Base-by-base conservation (phyloP, 2,797 vertebrate genomes). In the Molossus molossus region DNA sequence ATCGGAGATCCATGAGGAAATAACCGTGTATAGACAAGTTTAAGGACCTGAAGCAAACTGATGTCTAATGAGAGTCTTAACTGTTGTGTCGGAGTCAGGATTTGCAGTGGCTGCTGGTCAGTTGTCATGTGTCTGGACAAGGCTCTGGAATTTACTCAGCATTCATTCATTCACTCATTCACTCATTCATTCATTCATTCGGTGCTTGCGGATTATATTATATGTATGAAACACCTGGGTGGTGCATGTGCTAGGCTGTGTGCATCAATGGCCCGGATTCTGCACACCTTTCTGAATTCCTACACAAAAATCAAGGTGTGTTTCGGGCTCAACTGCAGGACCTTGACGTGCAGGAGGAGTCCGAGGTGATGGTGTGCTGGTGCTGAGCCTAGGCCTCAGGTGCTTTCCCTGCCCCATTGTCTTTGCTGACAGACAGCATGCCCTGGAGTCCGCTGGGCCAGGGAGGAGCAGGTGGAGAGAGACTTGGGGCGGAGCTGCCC, bases 1-100 rank as follows among this genome's bases (percentile, higher is more conserved):
- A 97, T 75, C 82, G 80, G 87, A 96, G 70, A 79, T 94, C 73
- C 95, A 80, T 90, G 79, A 96, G 96, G 97, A 97, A 86, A 85
- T 96, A 95, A 82, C 89, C 53, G 21, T 69, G 11, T 90, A 11
- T 6, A 4, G 60, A 11, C 25, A 37, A 4, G 45, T 80, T 62
- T 64, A 62, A 88, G 94, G 83, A 94, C 20, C 75, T 82, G n/a
- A 5, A 53, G 33, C 82, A 95, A 82, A 85, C 84, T 33, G 40
- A 58, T 86, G 84, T 69, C 89, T 94, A 92, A 85, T 1, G 20
- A 80, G 91, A 80, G 29, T 37, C 33, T 48, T 83, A 77, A 13
- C 57, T 57, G 37, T 57, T 7, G 1, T 29, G 7, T 23, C 13
- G 4, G 48, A 33, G n/a, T 90, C 65, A 64, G 45, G 86, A 55